These are phyloP conservation scores for Oncorhynchus clarkii DNA, from an alignment of 2,113 vertebrate genomes.

Conservation along the genomic window DNA sequence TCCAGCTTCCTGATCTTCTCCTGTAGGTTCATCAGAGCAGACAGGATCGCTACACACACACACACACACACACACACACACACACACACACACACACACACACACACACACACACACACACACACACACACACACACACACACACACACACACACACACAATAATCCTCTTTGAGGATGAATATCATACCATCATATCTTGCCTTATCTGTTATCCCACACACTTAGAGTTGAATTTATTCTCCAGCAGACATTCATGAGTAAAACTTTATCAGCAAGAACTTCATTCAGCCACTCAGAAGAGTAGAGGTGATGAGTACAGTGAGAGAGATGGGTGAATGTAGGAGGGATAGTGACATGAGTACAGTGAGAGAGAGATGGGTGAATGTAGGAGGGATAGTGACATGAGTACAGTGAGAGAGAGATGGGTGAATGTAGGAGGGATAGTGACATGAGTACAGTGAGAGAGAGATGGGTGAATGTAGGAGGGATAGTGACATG, in stretches of 20 bases:
- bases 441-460: not conserved
- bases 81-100: not conserved
- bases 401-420: too few relatives aligned
- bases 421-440: too few relatives aligned
- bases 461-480: not conserved
- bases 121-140: not conserved
- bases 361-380: constrained; percentile 1
- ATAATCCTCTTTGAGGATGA: not conserved
- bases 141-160: not conserved
- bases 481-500: too few relatives aligned
- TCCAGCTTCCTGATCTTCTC: constrained; percentile 77
- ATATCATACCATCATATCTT: too few relatives aligned
- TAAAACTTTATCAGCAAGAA: not conserved
- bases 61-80: constrained; percentile 5
- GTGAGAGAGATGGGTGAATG: too few relatives aligned
- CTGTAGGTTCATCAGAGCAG: constrained; percentile 73
- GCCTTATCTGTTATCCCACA: too few relatives aligned
- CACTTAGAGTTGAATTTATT: not conserved
- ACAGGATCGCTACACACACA: constrained; percentile 80
- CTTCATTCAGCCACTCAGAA: not conserved
- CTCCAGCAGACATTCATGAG: not conserved
- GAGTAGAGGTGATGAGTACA: not conserved
- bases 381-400: not conserved
- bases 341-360: too few relatives aligned
- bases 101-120: not conserved